phyloP scores from a whole-genome alignment of 2,888 invertebrate species.

The Tenthredo livida region DNA sequence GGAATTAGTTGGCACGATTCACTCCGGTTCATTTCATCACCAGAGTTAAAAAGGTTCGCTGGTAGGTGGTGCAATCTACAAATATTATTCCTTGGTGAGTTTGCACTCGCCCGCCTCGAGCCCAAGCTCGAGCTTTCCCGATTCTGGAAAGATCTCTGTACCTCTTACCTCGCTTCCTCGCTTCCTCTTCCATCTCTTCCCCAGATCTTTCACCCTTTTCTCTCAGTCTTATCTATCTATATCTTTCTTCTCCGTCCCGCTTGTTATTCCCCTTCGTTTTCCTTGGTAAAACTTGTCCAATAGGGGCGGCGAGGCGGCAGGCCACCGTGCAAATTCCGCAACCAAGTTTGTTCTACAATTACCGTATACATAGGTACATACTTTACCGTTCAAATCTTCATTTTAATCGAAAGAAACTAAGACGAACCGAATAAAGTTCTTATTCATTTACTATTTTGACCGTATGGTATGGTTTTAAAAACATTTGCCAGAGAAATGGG shows the following conservation, averaged over 20 bases:
- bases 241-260: background rate
- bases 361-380: background rate
- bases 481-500: background rate
- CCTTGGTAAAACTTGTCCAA: slow-evolving; percentile 27
- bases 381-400: background rate
- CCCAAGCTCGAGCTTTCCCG: background rate
- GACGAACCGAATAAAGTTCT: background rate
- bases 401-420: background rate
- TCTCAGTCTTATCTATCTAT: slow-evolving; percentile 16
- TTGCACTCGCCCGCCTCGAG: slow-evolving; percentile 20
- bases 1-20: slow-evolving; percentile 45
- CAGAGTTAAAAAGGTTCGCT: slow-evolving; percentile 29
- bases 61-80: slow-evolving; percentile 43
- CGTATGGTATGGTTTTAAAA: background rate
- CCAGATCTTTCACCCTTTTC: slow-evolving; percentile 30
- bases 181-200: slow-evolving; percentile 2
- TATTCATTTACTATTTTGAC: background rate
- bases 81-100: slow-evolving; percentile 47
- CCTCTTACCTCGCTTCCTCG: slow-evolving; percentile 1
- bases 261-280: slow-evolving; percentile 37
- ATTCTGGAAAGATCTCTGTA: slow-evolving; percentile 25
- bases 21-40: slow-evolving; percentile 36
- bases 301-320: background rate
- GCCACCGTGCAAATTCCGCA: slow-evolving; percentile 15
- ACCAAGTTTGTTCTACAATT: slow-evolving; percentile 43